Percentiles rank a stretch among this genome's conserved stretches.
Conservation (phyloP, 1,140 invertebrate species). For the Ceratitis capitata region DNA sequence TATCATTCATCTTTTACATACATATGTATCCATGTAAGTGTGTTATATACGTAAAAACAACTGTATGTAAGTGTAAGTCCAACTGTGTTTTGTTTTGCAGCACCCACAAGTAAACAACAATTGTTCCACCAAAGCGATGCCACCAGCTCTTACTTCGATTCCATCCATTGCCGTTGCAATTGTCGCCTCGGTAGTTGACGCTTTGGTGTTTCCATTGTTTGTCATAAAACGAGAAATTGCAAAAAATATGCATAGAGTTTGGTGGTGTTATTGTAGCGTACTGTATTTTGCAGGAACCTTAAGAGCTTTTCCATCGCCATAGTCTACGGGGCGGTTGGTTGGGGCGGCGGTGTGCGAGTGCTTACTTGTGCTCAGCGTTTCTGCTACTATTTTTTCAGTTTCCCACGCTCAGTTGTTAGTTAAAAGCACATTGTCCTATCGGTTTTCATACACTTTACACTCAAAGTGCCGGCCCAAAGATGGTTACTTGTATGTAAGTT, state of each 20-base stretch:
- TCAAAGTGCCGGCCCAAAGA: no score
- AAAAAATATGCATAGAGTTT: background rate
- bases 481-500: no score
- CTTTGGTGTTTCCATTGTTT: background rate
- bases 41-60: background rate
- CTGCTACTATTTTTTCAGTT: no score
- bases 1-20: no score
- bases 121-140: background rate
- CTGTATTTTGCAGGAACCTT: background rate
- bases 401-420: no score
- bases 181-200: background rate
- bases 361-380: no score
- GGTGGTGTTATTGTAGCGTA: background rate
- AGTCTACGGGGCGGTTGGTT: background rate
- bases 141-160: background rate
- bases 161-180: background rate
- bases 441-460: no score
- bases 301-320: background rate
- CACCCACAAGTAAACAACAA: background rate
- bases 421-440: no score
- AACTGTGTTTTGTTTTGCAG: background rate
- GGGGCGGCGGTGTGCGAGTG: background rate
- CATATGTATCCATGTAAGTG: background rate
- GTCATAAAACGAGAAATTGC: background rate
- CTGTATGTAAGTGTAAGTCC: background rate